These are phyloP conservation scores for Tenthredo amoena DNA, from an alignment of 2,888 invertebrate genomes.

Conservation along the genomic window DNA sequence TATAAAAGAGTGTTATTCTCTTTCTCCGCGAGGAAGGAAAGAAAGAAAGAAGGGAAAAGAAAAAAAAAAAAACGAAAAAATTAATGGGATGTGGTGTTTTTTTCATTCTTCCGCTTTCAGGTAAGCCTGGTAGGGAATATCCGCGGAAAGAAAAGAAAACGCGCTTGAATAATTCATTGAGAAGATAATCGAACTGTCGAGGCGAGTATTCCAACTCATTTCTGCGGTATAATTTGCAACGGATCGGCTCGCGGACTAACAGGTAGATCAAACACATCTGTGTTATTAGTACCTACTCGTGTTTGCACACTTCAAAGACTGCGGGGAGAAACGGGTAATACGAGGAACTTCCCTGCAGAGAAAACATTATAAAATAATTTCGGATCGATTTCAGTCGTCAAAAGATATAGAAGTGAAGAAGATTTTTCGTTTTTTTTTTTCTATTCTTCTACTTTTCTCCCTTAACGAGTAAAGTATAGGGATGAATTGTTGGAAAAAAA, in stretches of 20 bases:
- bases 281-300: slow-evolving; percentile 28
- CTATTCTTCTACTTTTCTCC: neutral
- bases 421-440: neutral
- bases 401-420: neutral
- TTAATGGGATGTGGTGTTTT: neutral
- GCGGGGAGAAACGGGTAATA: neutral
- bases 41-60: neutral
- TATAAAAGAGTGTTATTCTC: neutral
- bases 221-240: slow-evolving; percentile 40
- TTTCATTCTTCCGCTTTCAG: neutral
- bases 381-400: neutral
- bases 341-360: neutral
- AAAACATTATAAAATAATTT: neutral
- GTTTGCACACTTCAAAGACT: slow-evolving; percentile 33
- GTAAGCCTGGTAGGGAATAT: neutral
- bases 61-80: neutral
- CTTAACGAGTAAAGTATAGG: neutral
- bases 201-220: neutral
- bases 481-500: neutral
- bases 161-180: slow-evolving; percentile 37
- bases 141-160: neutral
- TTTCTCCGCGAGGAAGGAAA: neutral
- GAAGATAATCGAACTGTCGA: slow-evolving; percentile 35
- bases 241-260: slow-evolving; percentile 28
- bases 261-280: slow-evolving; percentile 33